Percentiles rank a stretch among this genome's conserved stretches.
These are phyloP conservation scores for Armadillidium nasatum DNA, from an alignment of 1,140 invertebrate species.

Conservation along the genomic window DNA sequence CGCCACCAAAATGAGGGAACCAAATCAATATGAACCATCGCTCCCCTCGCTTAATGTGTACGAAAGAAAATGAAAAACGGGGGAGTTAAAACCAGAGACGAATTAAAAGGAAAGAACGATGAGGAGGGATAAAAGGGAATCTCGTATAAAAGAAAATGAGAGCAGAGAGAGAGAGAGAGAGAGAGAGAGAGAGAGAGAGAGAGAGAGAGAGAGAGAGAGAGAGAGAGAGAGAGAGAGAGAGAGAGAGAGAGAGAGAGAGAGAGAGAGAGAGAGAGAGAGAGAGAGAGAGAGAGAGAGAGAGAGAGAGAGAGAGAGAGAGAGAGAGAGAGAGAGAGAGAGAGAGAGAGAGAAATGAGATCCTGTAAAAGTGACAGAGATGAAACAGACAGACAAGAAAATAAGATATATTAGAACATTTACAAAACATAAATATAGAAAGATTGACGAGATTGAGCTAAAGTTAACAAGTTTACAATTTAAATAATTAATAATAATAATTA, in stretches of 20 bases:
- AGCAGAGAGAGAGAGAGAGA: neutral
- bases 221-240: too few relatives aligned
- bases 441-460: too few relatives aligned
- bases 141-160: neutral
- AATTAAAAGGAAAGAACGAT: neutral
- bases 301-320: neutral
- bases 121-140: too few relatives aligned
- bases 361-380: too few relatives aligned
- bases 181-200: conserved; percentile 2
- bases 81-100: neutral
- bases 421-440: too few relatives aligned
- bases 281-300: too few relatives aligned
- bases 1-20: neutral
- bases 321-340: conserved; percentile 2
- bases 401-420: too few relatives aligned
- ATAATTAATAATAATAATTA: too few relatives aligned
- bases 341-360: neutral
- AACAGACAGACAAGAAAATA: too few relatives aligned
- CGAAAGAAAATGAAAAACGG: neutral
- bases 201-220: conserved; percentile 9
- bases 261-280: too few relatives aligned
- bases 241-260: too few relatives aligned
- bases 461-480: too few relatives aligned
- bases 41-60: neutral
- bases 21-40: conserved; percentile 2